Conservation (phyloP, 2,797 vertebrate species). For the Alcedo quadribrachys region DNA sequence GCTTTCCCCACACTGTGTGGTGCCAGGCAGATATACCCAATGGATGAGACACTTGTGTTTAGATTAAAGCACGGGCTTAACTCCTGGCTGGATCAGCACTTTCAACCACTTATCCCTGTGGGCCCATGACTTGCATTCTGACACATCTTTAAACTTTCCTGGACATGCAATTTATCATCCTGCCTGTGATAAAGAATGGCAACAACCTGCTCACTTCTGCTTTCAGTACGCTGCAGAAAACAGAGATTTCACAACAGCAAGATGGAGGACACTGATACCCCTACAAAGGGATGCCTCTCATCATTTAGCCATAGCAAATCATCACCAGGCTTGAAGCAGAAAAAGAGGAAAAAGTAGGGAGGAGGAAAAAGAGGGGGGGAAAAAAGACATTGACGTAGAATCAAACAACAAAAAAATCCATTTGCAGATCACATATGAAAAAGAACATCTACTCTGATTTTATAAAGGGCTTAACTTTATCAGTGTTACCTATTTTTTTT, state of each 20-base stretch:
- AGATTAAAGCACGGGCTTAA: background rate
- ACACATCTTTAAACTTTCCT: background rate
- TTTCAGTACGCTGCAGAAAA: background rate
- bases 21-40: background rate
- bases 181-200: background rate
- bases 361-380: background rate
- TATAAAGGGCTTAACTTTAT: conserved; percentile 4
- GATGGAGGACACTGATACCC: background rate
- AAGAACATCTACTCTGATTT: background rate
- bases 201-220: background rate
- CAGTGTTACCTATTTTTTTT: background rate
- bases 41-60: background rate
- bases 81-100: background rate
- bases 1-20: background rate
- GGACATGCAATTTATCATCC: background rate
- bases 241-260: background rate
- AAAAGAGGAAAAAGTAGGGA: background rate
- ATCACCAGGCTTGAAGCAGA: background rate
- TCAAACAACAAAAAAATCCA: background rate
- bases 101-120: background rate
- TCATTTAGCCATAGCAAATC: background rate
- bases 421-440: background rate
- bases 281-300: background rate
- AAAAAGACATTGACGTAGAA: background rate
- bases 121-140: background rate